A percentile compares a stretch with the other conserved stretches of the same genome.
phyloP scores from a whole-genome alignment of 1,140 invertebrate species.

The Pinna nobilis region DNA sequence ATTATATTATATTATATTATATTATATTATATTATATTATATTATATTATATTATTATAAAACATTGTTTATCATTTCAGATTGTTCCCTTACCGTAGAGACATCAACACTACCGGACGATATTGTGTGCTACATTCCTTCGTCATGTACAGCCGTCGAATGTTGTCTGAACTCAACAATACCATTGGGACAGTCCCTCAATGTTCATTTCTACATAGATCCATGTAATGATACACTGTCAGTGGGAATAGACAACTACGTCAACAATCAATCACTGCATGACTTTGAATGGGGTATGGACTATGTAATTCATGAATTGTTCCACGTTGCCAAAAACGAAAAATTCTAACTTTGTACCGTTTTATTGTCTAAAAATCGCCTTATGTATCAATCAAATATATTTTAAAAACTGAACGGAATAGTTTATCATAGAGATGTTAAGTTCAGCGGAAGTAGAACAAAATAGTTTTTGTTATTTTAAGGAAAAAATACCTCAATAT shows the following conservation, averaged over 20 bases:
- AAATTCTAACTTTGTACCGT: neutral
- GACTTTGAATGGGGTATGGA: slow-evolving; percentile 18
- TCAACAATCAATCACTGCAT: slow-evolving; percentile 30
- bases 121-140: slow-evolving; percentile 14
- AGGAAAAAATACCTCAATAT: too few relatives aligned
- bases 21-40: neutral
- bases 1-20: neutral
- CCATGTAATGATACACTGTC: slow-evolving; percentile 36
- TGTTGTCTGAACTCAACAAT: slow-evolving; percentile 20
- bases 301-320: neutral
- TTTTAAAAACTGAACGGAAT: neutral
- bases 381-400: neutral
- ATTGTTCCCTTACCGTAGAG: slow-evolving; percentile 4
- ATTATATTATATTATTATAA: too few relatives aligned
- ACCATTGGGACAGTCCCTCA: slow-evolving; percentile 30
- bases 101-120: slow-evolving; percentile 18
- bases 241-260: slow-evolving; percentile 43
- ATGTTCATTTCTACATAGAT: slow-evolving; percentile 32
- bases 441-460: too few relatives aligned
- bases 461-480: too few relatives aligned
- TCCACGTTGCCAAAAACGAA: neutral
- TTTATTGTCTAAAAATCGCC: too few relatives aligned
- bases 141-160: slow-evolving; percentile 13
- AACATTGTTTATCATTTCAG: slow-evolving; percentile 8
- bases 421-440: neutral